A percentile compares a stretch with the other conserved stretches of the same genome.
phyloP scores from a whole-genome alignment of 2,113 vertebrate species.

The Cettia cetti region DNA sequence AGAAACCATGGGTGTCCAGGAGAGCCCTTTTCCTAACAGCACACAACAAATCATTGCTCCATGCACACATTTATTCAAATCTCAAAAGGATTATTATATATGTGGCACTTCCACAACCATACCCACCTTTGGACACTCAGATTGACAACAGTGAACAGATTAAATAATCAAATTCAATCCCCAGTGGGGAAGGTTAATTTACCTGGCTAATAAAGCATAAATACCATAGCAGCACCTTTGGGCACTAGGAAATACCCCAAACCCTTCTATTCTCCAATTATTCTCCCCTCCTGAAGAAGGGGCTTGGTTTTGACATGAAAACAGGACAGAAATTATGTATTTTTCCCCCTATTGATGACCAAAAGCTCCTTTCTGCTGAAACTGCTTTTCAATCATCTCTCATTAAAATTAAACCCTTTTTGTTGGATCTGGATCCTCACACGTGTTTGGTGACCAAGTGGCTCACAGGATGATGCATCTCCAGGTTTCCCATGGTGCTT shows the following conservation, averaged over 20 bases:
- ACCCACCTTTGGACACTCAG: rapidly evolving
- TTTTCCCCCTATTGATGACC: background rate
- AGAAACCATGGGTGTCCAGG: background rate
- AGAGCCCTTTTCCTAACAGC: background rate
- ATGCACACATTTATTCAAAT: background rate
- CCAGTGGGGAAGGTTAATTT: background rate
- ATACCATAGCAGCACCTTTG: background rate
- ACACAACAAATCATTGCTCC: background rate
- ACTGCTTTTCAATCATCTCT: background rate
- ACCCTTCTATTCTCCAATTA: background rate
- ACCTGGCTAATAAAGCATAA: background rate
- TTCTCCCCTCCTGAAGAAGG: background rate
- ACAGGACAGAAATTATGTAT: rapidly evolving
- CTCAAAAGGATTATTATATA: background rate
- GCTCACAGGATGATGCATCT: background rate
- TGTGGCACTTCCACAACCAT: background rate
- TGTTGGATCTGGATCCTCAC: background rate
- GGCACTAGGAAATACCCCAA: background rate
- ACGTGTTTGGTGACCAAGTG: rapidly evolving
- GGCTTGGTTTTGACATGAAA: background rate
- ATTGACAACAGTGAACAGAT: rapidly evolving
- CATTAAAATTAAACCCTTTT: background rate
- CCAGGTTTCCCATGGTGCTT: background rate
- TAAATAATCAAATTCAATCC: background rate
- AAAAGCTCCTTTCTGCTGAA: background rate